phyloP scores from a whole-genome alignment of 2,888 invertebrate genomes.

The Drosophila aldrichi region DNA sequence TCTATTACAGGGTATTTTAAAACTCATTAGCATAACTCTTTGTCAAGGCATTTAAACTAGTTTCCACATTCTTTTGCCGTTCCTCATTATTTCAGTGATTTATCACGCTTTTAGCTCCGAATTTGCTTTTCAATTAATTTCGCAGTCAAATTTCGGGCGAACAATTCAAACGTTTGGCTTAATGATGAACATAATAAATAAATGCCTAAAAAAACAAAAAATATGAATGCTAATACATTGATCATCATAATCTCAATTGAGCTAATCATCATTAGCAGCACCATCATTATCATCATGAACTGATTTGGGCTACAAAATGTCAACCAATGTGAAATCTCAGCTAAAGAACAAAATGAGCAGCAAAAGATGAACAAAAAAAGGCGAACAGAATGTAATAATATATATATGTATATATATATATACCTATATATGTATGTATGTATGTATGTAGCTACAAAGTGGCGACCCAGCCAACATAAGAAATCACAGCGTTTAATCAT shows the following conservation, averaged over 20 bases:
- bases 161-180: conserved; percentile 44
- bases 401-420: conserved; percentile 4
- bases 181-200: conserved; percentile 31
- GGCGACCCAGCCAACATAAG: conserved; percentile 59
- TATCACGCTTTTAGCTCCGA: conserved; percentile 29
- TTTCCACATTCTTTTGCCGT: neutral
- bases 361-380: conserved; percentile 2
- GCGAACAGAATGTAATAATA: conserved; percentile 39
- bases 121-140: conserved; percentile 46
- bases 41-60: neutral
- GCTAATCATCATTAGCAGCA: conserved; percentile 10
- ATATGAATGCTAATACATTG: conserved; percentile 33
- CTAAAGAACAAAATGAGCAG: conserved; percentile 24
- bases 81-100: conserved; percentile 11
- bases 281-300: conserved; percentile 1
- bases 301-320: conserved; percentile 43
- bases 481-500: conserved; percentile 76
- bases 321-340: conserved; percentile 52
- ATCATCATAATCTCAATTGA: conserved; percentile 12
- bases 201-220: neutral
- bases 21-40: neutral
- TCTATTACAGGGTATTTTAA: neutral
- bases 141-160: conserved; percentile 6
- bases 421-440: neutral
- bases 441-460: conserved; percentile 26